Conservation (phyloP, 2,888 invertebrate genomes). For the Isotomurus palustris region DNA sequence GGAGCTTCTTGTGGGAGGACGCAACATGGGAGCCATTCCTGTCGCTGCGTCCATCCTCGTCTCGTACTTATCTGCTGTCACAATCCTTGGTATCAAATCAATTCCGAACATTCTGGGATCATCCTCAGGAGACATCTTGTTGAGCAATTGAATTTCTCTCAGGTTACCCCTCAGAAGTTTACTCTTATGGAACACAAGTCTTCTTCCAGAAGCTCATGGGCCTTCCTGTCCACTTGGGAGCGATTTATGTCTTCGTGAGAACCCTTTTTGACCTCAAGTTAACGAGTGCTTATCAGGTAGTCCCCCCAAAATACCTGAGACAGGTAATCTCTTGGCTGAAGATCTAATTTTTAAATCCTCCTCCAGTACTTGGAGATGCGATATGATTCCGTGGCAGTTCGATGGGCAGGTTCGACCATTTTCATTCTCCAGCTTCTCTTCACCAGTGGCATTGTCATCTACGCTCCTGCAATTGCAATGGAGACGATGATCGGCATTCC, state of each 20-base stretch:
- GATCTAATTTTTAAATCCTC: background rate
- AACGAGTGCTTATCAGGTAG: constrained; percentile 40
- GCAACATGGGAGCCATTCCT: constrained; percentile 38
- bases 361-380: constrained; percentile 40
- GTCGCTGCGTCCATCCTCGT: constrained; percentile 42
- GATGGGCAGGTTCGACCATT: constrained; percentile 33
- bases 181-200: constrained; percentile 37
- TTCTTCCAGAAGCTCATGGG: constrained; percentile 27
- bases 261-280: constrained; percentile 39
- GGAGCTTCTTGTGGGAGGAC: constrained; percentile 39
- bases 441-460: constrained; percentile 36
- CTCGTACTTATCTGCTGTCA: constrained; percentile 24
- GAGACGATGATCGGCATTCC: constrained; percentile 39
- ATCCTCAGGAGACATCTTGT: background rate
- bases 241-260: constrained; percentile 27
- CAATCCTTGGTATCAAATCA: constrained; percentile 18
- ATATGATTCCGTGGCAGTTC: constrained; percentile 31
- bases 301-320: no score
- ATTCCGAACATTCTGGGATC: background rate
- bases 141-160: background rate
- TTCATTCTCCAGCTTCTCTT: constrained; percentile 38
- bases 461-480: constrained; percentile 40
- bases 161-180: constrained; percentile 43
- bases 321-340: no score
- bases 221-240: constrained; percentile 13